Evolutionary conservation across 2,797 vertebrate species (phyloP).

Genomic region (Hozukius guyotensis): DNA sequence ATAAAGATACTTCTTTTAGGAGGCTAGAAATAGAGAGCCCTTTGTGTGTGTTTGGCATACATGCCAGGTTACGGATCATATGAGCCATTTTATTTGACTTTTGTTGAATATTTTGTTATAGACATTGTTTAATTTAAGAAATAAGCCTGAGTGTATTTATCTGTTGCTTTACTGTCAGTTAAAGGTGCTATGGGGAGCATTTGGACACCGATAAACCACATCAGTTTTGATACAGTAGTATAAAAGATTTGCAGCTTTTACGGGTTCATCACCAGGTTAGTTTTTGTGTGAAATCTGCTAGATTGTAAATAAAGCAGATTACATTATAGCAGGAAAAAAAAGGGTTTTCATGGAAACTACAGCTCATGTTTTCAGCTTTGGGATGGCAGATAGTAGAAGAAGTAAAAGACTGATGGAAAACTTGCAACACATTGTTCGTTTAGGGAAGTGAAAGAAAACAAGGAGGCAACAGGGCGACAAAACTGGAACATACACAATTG

Average conservation of each 20-base stretch:
- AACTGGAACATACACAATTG: neutral
- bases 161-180: neutral
- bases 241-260: neutral
- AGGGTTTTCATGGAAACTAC: neutral
- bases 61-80: slow-evolving; percentile 21
- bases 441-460: slow-evolving; percentile 22
- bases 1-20: slow-evolving; percentile 52
- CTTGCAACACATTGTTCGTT: neutral
- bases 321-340: neutral
- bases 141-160: neutral
- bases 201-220: neutral
- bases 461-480: neutral
- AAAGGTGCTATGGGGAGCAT: neutral
- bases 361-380: neutral
- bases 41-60: slow-evolving; percentile 50
- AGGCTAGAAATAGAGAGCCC: slow-evolving; percentile 50
- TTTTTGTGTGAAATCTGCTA: neutral
- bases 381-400: neutral
- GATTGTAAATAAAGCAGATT: neutral
- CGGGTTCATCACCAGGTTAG: slow-evolving; percentile 9
- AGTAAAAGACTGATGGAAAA: neutral
- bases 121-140: slow-evolving; percentile 1
- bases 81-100: slow-evolving; percentile 30
- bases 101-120: slow-evolving; percentile 9
- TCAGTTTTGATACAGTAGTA: neutral